phyloP scores from a whole-genome alignment of 2,113 vertebrate species.

The Cryptotis parvus region DNA sequence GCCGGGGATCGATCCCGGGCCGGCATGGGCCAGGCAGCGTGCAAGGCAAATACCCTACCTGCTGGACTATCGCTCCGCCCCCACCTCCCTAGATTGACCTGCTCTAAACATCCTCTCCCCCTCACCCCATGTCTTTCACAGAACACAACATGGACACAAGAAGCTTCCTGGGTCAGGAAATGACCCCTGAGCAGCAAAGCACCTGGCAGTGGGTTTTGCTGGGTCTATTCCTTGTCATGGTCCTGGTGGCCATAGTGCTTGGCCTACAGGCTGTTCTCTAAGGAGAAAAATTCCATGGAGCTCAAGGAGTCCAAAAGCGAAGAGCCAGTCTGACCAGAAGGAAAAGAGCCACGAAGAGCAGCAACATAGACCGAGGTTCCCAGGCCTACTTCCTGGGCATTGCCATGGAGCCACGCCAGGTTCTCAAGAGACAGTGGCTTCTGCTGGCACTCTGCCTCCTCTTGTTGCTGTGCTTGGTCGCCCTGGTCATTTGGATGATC shows the following conservation, averaged over 20 bases:
- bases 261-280: constrained; percentile 54
- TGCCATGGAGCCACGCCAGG: constrained; percentile 2
- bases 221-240: constrained; percentile 84
- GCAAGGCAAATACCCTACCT: too few relatives aligned
- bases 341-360: too few relatives aligned
- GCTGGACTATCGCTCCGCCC: too few relatives aligned
- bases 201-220: constrained; percentile 92
- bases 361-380: neutral
- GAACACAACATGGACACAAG: constrained; percentile 66
- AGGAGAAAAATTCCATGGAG: constrained; percentile 56
- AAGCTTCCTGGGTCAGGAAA: constrained; percentile 90
- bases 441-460: constrained; percentile 54
- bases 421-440: constrained; percentile 56
- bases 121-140: neutral
- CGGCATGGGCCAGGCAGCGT: too few relatives aligned
- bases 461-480: neutral
- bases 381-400: constrained; percentile 44
- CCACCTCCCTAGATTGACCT: neutral
- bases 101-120: neutral
- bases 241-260: constrained; percentile 87
- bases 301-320: too few relatives aligned
- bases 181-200: constrained; percentile 79
- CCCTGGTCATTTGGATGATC: neutral
- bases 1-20: too few relatives aligned
- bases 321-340: too few relatives aligned